phyloP scores from a whole-genome alignment of 1,140 invertebrate species.

The Pteromalus puparum region DNA sequence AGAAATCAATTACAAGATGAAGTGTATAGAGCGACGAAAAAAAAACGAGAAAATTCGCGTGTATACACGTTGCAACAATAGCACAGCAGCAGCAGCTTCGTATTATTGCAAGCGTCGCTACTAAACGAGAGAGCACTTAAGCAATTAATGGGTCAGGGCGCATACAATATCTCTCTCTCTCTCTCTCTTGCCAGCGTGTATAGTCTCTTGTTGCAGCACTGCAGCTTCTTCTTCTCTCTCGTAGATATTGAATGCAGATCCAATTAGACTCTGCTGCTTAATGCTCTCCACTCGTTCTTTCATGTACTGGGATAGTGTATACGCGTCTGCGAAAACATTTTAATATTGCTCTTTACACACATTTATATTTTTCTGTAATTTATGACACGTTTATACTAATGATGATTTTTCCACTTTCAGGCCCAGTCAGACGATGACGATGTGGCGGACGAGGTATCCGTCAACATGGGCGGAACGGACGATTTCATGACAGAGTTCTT shows the following conservation, averaged over 20 bases:
- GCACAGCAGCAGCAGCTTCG: background rate
- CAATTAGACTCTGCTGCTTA: background rate
- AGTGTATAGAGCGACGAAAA: background rate
- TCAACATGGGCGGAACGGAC: constrained; percentile 90
- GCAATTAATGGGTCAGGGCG: constrained; percentile 51
- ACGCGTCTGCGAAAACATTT: background rate
- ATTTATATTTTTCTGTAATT: no score
- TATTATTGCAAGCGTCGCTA: constrained; percentile 1
- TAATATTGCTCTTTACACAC: background rate
- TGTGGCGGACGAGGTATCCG: constrained; percentile 92
- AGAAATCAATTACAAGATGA: background rate
- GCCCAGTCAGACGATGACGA: constrained; percentile 97
- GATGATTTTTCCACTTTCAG: constrained; percentile 73
- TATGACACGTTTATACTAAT: background rate
- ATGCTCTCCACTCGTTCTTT: background rate
- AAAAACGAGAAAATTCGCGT: background rate
- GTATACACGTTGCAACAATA: background rate
- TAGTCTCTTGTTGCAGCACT: constrained; percentile 8
- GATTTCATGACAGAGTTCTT: constrained; percentile 99
- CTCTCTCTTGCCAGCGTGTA: background rate
- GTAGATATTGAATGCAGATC: constrained; percentile 21
- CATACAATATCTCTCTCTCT: background rate
- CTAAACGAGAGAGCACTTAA: constrained; percentile 52
- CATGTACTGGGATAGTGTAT: no score
- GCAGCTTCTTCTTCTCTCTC: background rate